These are phyloP conservation scores for Ichneumon xanthorius DNA, from an alignment of 2,888 invertebrate genomes.

Conservation along the genomic window DNA sequence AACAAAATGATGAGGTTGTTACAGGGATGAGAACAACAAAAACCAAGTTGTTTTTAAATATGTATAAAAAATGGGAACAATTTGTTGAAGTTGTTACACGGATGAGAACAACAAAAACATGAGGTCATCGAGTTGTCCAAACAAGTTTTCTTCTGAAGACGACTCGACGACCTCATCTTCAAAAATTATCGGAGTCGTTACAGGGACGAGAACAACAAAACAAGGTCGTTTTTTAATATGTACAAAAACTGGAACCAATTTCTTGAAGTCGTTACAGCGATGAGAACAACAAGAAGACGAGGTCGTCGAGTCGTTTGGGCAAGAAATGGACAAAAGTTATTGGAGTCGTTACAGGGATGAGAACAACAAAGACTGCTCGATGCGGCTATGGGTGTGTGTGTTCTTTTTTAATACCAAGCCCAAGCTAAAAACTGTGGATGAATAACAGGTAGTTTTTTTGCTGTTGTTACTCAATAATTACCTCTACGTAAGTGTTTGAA, in stretches of 20 bases:
- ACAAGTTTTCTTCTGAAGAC: background rate
- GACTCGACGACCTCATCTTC: no score
- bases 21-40: no score
- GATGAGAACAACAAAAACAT: background rate
- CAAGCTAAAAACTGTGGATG: conserved; percentile 33
- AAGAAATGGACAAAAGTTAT: conserved; percentile 6
- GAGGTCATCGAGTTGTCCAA: conserved; percentile 75
- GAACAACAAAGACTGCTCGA: background rate
- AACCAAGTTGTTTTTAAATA: conserved; percentile 72
- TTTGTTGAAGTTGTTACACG: background rate
- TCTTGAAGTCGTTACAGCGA: background rate
- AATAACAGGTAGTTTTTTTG: background rate
- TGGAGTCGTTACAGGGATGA: background rate
- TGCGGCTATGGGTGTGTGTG: no score
- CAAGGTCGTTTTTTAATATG: no score
- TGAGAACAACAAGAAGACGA: background rate
- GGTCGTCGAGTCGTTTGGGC: conserved; percentile 74
- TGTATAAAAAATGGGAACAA: conserved; percentile 47
- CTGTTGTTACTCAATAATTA: conserved; percentile 70
- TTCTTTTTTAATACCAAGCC: background rate
- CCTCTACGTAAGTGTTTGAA: conserved; percentile 94
- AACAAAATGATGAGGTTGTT: no score
- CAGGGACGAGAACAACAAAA: background rate
- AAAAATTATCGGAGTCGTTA: background rate
- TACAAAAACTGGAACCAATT: no score